These are phyloP conservation scores for Alauda arvensis DNA, from an alignment of 2,797 vertebrate genomes.

Conservation along the genomic window DNA sequence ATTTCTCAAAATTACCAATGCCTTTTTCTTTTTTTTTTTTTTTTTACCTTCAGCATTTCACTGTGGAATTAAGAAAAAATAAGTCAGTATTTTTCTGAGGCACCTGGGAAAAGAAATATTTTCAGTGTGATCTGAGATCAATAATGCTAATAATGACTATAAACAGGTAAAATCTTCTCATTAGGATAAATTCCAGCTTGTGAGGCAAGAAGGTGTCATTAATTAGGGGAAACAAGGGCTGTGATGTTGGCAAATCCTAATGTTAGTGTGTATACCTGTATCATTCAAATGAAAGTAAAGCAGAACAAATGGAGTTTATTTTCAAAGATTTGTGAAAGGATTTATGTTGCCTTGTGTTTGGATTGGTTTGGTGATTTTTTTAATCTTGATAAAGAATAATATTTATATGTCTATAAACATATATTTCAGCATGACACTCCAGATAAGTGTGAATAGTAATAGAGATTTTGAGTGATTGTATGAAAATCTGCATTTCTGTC, in stretches of 20 bases:
- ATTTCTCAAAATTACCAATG: conserved; percentile 49
- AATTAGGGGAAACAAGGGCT: not conserved
- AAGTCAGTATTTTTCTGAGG: not conserved
- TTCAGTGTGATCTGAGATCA: not conserved
- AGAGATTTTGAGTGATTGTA: not conserved
- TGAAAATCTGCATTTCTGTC: not conserved
- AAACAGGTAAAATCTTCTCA: not conserved
- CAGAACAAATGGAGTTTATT: not conserved
- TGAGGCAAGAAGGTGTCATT: not conserved
- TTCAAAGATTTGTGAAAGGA: not conserved
- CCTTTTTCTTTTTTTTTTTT: not conserved
- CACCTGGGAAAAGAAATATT: not conserved
- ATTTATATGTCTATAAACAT: not conserved
- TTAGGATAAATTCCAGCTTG: not conserved
- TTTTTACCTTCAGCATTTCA: not conserved
- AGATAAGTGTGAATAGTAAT: not conserved
- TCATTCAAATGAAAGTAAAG: not conserved
- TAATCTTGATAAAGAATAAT: not conserved
- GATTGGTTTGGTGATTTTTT: no score
- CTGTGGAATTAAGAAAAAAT: not conserved
- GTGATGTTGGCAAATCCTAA: not conserved
- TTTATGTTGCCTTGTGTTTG: not conserved
- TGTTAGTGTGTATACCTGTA: not conserved
- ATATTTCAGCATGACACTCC: not conserved
- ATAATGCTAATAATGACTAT: not conserved